These are phyloP conservation scores for Actinernus sp. DNA, from an alignment of 92 coral and sea anemone genomes.

Conservation along the genomic window DNA sequence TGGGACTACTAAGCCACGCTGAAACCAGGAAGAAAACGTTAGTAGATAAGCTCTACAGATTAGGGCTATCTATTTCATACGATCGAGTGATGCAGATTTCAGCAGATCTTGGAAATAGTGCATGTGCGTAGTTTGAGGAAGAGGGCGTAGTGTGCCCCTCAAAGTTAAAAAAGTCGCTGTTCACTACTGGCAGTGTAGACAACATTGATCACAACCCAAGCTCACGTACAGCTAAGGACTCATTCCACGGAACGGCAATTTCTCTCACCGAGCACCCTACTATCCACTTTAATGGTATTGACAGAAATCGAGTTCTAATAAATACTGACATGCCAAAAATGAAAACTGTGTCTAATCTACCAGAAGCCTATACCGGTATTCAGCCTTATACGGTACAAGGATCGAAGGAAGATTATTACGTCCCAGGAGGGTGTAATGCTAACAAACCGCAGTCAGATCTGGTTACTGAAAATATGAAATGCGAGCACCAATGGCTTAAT, in stretches of 20 bases:
- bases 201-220: constrained; percentile 64
- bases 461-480: constrained; percentile 10
- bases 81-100: constrained; percentile 42
- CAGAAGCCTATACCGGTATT: constrained; percentile 44
- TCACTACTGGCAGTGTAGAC: constrained; percentile 61
- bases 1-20: constrained; percentile 40
- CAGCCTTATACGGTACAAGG: constrained; percentile 31
- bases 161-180: constrained; percentile 29
- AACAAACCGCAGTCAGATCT: constrained; percentile 6
- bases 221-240: constrained; percentile 42
- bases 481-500: constrained; percentile 15
- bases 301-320: constrained; percentile 34
- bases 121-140: constrained; percentile 40
- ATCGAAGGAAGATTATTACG: constrained; percentile 12
- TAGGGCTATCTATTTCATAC: constrained; percentile 48
- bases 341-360: constrained; percentile 47
- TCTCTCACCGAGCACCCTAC: constrained; percentile 40
- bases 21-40: constrained; percentile 49
- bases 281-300: constrained; percentile 18
- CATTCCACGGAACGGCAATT: constrained; percentile 52
- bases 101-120: constrained; percentile 28
- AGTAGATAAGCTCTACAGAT: constrained; percentile 50
- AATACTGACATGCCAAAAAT: constrained; percentile 25
- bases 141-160: constrained; percentile 57
- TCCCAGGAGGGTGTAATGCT: constrained; percentile 7